Evolutionary conservation across 92 coral and sea anemone genomes (phyloP), one percentile per base, ranked within the genome.

Genomic region (Palythoa heliodiscus): DNA sequence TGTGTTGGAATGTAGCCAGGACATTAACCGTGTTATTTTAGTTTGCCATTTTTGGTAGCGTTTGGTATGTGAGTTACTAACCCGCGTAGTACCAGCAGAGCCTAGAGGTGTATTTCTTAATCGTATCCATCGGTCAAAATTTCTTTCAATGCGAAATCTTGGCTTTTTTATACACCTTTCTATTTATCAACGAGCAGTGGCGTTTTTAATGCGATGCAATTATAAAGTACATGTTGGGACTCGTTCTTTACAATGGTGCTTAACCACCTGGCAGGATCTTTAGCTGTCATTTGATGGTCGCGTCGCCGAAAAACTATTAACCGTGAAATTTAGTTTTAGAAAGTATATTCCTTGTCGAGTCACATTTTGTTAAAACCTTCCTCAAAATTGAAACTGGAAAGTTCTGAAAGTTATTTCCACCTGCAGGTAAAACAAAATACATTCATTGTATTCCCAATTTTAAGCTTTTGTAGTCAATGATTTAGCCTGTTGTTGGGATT

Each of bases 1-100:
- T 64, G 73, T 79, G 24, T 79, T 79, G 83, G 83, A 79, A 61
- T 79, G 83, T 69, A 29, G 82, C 82, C 82, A 77, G 82, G 83
- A 47, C 20, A 7, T 7, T 11, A 35, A 15, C 20, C 17, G 50
- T 11, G 13, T 72, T 40, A 6, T 72, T 20, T 19, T 1, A 8
- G 13, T 13, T 14, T 4, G 20, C 64, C 12, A 4, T 1, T 19
- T 19, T 15, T 58, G 15, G 0, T 19, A 58, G 10, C 19, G 17
- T 15, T 29, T 29, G 35, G 35, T 29, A 29, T 29, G 35, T 29
- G 1, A 29, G 35, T 29, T 29, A 1, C 35, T 29, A 0, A 29
- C 35, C 35, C 35, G 35, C 35, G 35, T 29, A 29, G 35, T 29
- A 29, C 35, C 35, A 29, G 35, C 35, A 14, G 17, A 19, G 19